A percentile compares a stretch with the other conserved stretches of the same genome.
Evolutionary conservation across 2,888 invertebrate species (phyloP).

Genomic region (Leistus spinibarbis): DNA sequence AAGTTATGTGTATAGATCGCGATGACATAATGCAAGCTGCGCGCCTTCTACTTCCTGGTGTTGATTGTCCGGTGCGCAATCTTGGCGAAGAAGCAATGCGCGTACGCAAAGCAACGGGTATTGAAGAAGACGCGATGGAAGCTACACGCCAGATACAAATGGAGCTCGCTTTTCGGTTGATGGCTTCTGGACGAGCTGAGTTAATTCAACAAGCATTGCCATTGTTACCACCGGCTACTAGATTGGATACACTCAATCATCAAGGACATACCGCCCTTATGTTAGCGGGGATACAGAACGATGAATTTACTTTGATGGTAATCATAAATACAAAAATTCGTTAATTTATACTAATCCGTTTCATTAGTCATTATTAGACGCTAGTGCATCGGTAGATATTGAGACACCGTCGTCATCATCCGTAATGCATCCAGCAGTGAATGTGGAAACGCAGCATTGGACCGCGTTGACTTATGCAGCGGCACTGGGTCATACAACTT

Average conservation of each 20-base stretch:
- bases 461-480: constrained; percentile 87
- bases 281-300: constrained; percentile 80
- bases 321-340: neutral
- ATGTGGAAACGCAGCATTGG: constrained; percentile 79
- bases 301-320: constrained; percentile 71
- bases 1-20: constrained; percentile 56
- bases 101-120: constrained; percentile 52
- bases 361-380: constrained; percentile 61
- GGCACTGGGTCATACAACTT: constrained; percentile 62
- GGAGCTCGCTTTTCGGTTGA: constrained; percentile 79
- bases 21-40: constrained; percentile 91
- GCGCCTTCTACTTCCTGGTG: constrained; percentile 81
- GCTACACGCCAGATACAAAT: constrained; percentile 58
- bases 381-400: constrained; percentile 81
- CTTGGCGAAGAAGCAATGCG: constrained; percentile 66
- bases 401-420: constrained; percentile 70
- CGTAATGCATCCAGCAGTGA: constrained; percentile 61
- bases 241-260: constrained; percentile 78
- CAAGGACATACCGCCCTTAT: constrained; percentile 83
- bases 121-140: constrained; percentile 54
- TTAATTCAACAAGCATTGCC: constrained; percentile 78
- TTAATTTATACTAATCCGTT: neutral
- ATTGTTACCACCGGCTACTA: constrained; percentile 71
- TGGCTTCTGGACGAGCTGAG: constrained; percentile 80
- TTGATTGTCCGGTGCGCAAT: constrained; percentile 84